These are phyloP conservation scores for Hirtodrosophila alboralis DNA, from an alignment of 2,888 invertebrate species.

Conservation along the genomic window DNA sequence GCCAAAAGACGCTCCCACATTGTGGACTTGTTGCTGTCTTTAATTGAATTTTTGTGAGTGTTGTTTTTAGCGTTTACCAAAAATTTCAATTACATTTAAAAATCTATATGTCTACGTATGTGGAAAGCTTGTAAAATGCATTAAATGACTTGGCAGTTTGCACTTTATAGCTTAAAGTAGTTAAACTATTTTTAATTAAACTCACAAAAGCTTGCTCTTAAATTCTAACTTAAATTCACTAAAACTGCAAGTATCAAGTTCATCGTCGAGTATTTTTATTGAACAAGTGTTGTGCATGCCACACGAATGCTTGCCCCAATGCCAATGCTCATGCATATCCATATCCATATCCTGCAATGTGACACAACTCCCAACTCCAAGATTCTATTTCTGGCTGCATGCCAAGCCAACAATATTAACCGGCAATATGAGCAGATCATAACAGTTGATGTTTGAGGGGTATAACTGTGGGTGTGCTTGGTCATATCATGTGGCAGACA, in stretches of 20 bases:
- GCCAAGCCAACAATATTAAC: slow-evolving; percentile 57
- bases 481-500: slow-evolving; percentile 35
- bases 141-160: too few relatives aligned
- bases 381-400: slow-evolving; percentile 41
- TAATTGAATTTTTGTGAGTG: slow-evolving; percentile 1
- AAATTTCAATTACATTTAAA: too few relatives aligned
- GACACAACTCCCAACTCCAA: slow-evolving; percentile 10
- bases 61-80: not conserved
- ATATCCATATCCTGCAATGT: slow-evolving; percentile 2
- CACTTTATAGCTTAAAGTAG: too few relatives aligned
- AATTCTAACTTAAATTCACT: too few relatives aligned
- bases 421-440: slow-evolving; percentile 51
- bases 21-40: not conserved
- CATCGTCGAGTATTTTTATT: not conserved
- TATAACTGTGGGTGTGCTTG: slow-evolving; percentile 23
- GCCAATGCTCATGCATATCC: not conserved
- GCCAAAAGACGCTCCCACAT: slow-evolving; percentile 8
- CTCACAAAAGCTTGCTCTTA: too few relatives aligned
- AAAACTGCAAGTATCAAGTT: too few relatives aligned
- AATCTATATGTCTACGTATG: too few relatives aligned
- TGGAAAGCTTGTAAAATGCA: too few relatives aligned
- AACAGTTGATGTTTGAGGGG: slow-evolving; percentile 25
- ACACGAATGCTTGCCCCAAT: slow-evolving; percentile 1
- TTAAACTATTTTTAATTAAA: too few relatives aligned
- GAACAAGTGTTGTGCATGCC: not conserved